These are phyloP conservation scores for Gymnogyps californianus DNA, from an alignment of 2,113 vertebrate species.

Conservation along the genomic window DNA sequence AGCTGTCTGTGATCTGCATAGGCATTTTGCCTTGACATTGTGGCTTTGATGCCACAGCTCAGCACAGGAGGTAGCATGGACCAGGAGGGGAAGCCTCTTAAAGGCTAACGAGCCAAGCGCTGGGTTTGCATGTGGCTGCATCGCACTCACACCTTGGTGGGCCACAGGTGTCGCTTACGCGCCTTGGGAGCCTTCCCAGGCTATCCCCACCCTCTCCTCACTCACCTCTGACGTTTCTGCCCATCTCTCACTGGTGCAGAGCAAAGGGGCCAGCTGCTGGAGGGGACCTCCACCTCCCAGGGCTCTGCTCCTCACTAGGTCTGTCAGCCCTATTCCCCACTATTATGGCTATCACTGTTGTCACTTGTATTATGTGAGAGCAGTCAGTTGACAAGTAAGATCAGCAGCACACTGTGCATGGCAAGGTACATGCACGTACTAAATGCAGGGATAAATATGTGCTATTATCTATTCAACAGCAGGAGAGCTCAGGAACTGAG, in stretches of 20 bases:
- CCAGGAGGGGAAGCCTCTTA: neutral
- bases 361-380: neutral
- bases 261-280: neutral
- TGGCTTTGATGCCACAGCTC: neutral
- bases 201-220: neutral
- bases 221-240: neutral
- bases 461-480: slow-evolving; percentile 22
- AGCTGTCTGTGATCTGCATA: neutral
- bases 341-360: neutral
- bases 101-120: rapidly evolving
- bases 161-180: neutral
- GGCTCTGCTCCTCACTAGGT: neutral
- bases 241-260: neutral
- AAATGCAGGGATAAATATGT: neutral
- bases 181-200: neutral
- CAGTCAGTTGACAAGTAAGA: neutral
- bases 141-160: neutral
- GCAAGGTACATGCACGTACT: neutral
- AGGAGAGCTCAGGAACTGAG: neutral
- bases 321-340: neutral
- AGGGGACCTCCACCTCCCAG: rapidly evolving
- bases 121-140: neutral
- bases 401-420: neutral
- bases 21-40: neutral
- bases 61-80: neutral